A percentile compares a stretch with the other conserved stretches of the same genome.
Evolutionary conservation across 1,140 invertebrate genomes (phyloP).

Genomic region (Drosophila ogumai): DNA sequence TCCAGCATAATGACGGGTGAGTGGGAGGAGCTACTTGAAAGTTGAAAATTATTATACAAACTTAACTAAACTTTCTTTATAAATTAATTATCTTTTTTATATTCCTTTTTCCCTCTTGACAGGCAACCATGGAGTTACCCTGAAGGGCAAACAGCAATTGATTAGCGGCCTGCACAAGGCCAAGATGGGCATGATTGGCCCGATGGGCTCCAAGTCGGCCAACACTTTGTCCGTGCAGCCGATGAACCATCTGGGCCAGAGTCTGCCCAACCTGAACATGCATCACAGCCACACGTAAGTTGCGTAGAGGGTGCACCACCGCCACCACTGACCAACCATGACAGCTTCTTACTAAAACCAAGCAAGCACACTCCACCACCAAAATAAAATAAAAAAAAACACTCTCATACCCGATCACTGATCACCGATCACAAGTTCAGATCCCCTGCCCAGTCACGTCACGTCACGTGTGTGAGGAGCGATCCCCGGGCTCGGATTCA

Average conservation of each 20-base stretch:
- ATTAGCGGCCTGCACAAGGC: slow-evolving; percentile 76
- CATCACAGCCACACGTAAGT: slow-evolving; percentile 83
- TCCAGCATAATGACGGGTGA: slow-evolving; percentile 73
- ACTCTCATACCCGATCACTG: slow-evolving; percentile 34
- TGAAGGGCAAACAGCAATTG: slow-evolving; percentile 69
- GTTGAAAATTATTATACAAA: no score
- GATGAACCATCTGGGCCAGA: slow-evolving; percentile 89
- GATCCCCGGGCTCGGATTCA: slow-evolving; percentile 31
- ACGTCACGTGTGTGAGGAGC: slow-evolving; percentile 14
- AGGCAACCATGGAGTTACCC: slow-evolving; percentile 53
- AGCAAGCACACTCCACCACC: slow-evolving; percentile 51
- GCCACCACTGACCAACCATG: slow-evolving; percentile 55
- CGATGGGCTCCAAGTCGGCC: slow-evolving; percentile 84
- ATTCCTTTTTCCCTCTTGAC: not conserved
- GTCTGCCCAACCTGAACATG: slow-evolving; percentile 89
- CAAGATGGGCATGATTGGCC: slow-evolving; percentile 78
- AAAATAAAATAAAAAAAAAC: slow-evolving; percentile 1
- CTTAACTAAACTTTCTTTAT: no score
- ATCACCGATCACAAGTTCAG: slow-evolving; percentile 35
- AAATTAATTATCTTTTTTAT: no score
- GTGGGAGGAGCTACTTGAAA: not conserved
- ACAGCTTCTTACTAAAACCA: slow-evolving; percentile 60
- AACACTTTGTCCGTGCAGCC: slow-evolving; percentile 92
- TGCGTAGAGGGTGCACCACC: slow-evolving; percentile 53
- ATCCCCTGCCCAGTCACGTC: slow-evolving; percentile 30